Base-by-base conservation (phyloP, 2,888 invertebrate species). In the Coleophora flavipennella region DNA sequence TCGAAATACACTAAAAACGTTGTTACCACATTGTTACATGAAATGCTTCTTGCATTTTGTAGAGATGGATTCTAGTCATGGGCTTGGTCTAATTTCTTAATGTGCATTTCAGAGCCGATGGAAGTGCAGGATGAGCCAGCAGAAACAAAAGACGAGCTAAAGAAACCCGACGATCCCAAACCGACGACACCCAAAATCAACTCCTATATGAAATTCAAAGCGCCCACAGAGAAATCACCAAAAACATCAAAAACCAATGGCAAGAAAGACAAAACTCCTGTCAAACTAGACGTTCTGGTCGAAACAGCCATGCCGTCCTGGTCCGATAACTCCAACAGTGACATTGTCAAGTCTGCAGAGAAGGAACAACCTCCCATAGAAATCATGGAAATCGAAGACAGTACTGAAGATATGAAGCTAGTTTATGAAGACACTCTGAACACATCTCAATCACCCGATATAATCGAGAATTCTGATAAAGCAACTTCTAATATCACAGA, bases 341-440 rank as follows among this genome's bases (percentile, higher is more conserved):
- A 79, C 6, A 62, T 79, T 1, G 67, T 76, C 1, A 69, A 69
- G 33, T 67, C 67, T 0, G 66, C 62, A 35, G 55, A 51, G 2
- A 52, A 43, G 0, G 86, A 89, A 36, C 60, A 88, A 38, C 71
- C 87, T 2, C 35, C 45, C 4, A 39, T 54, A 13, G 52, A 59
- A 40, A 26, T 60, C 8, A 57, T 60, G 42, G 51, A 59, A 2
- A 62, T 51, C 26, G 85, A 86, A 44, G 85, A 84, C 38, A 83
- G 88, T 8, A 20, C 20, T 3, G 87, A 87, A 55, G 88, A 89
- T 51, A 87, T 90, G 14, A 84, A 87, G 49, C 63, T 90, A 27
- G 78, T 89, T 7, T 88, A 87, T 36, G 88, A 86, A 38, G 90
- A 89, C 29, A 86, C 86, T 0, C 53, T 64, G 33, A 44, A 35